phyloP scores from a whole-genome alignment of 1,140 invertebrate species.

The Nephotettix cincticeps region DNA sequence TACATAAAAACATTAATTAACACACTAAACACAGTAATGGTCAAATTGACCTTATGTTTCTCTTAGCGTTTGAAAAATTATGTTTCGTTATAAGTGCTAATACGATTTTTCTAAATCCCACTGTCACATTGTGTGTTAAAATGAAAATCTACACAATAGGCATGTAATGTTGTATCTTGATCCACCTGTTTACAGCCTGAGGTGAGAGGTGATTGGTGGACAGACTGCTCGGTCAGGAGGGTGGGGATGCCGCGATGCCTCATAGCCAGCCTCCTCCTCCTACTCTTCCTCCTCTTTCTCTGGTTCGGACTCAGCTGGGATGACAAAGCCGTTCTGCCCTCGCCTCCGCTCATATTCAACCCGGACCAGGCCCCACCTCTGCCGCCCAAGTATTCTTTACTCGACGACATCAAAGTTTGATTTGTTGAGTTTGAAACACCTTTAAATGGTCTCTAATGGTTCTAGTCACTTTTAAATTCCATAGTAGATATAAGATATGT shows the following conservation, averaged over 20 bases:
- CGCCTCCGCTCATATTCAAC: neutral
- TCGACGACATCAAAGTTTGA: slow-evolving; percentile 1
- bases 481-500: too few species aligned
- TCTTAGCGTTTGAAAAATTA: too few species aligned
- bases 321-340: neutral
- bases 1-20: too few species aligned
- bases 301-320: slow-evolving; percentile 5
- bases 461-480: neutral
- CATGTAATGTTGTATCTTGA: too few species aligned
- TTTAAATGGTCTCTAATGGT: too few species aligned
- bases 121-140: too few species aligned
- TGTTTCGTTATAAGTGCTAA: too few species aligned
- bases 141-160: too few species aligned
- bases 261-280: neutral
- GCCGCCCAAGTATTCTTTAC: neutral
- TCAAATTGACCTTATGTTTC: too few species aligned
- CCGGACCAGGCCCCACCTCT: neutral
- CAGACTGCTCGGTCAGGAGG: neutral
- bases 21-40: too few species aligned
- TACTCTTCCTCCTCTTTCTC: neutral
- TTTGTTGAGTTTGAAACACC: neutral
- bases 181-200: too few species aligned
- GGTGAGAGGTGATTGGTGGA: neutral
- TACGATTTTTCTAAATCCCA: too few species aligned
- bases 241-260: neutral